These are phyloP conservation scores for Ivindomyrus marchei DNA, from an alignment of 2,113 vertebrate species.

Conservation along the genomic window DNA sequence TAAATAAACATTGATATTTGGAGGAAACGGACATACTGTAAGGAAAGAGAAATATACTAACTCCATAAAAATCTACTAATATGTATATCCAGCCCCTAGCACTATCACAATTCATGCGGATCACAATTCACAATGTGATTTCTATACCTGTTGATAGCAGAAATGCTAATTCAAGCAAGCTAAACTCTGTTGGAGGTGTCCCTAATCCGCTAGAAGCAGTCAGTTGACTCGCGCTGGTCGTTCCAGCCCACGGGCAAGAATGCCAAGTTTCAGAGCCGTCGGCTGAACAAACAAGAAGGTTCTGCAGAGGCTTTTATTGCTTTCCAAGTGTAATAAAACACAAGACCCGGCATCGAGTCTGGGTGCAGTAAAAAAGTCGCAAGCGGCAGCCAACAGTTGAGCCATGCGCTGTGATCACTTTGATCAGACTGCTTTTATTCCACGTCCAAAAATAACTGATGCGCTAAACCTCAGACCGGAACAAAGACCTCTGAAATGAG, in stretches of 20 bases:
- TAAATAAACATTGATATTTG: not conserved
- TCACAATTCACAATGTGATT: not conserved
- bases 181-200: not conserved
- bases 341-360: not conserved
- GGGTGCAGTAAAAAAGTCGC: not conserved
- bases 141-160: not conserved
- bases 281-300: not conserved
- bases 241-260: not conserved
- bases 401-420: constrained; percentile 7
- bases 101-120: not conserved
- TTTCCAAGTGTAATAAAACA: constrained; percentile 19
- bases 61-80: not conserved
- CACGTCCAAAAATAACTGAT: constrained; percentile 7
- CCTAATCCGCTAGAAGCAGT: not conserved
- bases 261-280: not conserved
- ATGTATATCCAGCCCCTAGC: not conserved
- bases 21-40: not conserved
- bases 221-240: not conserved
- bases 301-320: constrained; percentile 3
- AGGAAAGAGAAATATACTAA: not conserved
- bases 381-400: constrained; percentile 10
- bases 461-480: constrained; percentile 5
- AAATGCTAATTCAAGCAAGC: not conserved
- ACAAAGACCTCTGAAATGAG: constrained; percentile 14
- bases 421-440: constrained; percentile 6